Evolutionary conservation across 2,797 vertebrate species (phyloP).

Genomic region (Helarctos malayanus): DNA sequence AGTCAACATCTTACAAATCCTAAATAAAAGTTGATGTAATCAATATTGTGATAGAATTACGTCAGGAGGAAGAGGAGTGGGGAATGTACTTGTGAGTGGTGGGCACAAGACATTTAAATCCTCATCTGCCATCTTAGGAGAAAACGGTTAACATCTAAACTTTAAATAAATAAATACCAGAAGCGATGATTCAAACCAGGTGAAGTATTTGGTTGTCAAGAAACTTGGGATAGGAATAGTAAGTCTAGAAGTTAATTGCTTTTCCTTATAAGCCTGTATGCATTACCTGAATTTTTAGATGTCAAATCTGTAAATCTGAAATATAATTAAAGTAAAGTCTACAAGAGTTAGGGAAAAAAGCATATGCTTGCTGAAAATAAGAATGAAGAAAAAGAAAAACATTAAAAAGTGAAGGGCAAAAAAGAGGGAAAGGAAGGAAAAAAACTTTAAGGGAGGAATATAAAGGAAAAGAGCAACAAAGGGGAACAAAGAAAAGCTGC

Average conservation of each 20-base stretch:
- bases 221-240: neutral
- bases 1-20: neutral
- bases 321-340: neutral
- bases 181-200: neutral
- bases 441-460: neutral
- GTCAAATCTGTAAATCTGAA: neutral
- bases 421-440: neutral
- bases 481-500: neutral
- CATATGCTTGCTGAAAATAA: neutral
- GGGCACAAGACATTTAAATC: neutral
- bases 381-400: neutral
- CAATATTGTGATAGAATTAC: neutral
- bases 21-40: neutral
- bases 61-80: accelerated
- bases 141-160: neutral
- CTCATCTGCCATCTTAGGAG: neutral
- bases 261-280: neutral
- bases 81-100: neutral
- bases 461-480: neutral
- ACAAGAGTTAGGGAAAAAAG: neutral
- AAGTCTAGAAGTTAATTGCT: neutral
- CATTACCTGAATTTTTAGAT: conserved; percentile 2
- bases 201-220: neutral
- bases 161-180: neutral
- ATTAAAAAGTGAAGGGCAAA: neutral